A percentile compares a stretch with the other conserved stretches of the same genome.
phyloP scores from a whole-genome alignment of 2,888 invertebrate species.

The Drosophila anomalata region DNA sequence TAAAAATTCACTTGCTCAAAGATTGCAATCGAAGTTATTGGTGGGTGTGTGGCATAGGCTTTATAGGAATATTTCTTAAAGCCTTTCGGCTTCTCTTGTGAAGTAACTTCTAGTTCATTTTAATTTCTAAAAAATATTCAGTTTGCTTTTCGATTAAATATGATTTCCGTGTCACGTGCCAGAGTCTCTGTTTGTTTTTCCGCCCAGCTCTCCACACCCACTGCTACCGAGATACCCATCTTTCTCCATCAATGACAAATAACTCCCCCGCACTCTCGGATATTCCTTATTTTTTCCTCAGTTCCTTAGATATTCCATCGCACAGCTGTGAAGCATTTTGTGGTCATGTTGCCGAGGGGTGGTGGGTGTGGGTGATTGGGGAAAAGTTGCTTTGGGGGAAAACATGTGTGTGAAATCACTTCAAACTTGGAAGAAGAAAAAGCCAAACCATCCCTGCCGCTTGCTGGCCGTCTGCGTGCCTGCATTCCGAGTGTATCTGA shows the following conservation, averaged over 20 bases:
- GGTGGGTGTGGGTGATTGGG: not conserved
- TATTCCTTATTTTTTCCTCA: slow-evolving; percentile 17
- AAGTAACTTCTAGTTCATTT: not conserved
- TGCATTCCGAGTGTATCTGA: slow-evolving; percentile 50
- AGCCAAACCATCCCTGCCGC: slow-evolving; percentile 13
- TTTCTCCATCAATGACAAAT: slow-evolving; percentile 63
- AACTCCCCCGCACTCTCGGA: slow-evolving; percentile 44
- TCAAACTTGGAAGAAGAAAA: slow-evolving; percentile 48
- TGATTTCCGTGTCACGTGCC: slow-evolving; percentile 43
- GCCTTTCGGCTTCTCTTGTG: not conserved
- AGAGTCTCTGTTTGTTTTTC: slow-evolving; percentile 31
- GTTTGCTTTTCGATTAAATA: slow-evolving; percentile 21
- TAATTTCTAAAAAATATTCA: slow-evolving; percentile 24
- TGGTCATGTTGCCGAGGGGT: slow-evolving; percentile 66
- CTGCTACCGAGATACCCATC: slow-evolving; percentile 28
- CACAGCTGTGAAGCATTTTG: slow-evolving; percentile 74
- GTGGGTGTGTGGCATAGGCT: slow-evolving; percentile 26
- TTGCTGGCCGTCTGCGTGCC: slow-evolving; percentile 5
- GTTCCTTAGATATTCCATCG: slow-evolving; percentile 18
- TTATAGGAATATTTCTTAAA: not conserved
- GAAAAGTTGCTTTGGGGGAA: slow-evolving; percentile 42
- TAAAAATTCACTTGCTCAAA: slow-evolving; percentile 63
- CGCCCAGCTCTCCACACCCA: not conserved
- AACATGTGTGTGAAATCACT: slow-evolving; percentile 78
- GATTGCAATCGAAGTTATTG: slow-evolving; percentile 38